These are phyloP conservation scores for Anorthoa munda DNA, from an alignment of 2,888 invertebrate genomes.

Conservation along the genomic window DNA sequence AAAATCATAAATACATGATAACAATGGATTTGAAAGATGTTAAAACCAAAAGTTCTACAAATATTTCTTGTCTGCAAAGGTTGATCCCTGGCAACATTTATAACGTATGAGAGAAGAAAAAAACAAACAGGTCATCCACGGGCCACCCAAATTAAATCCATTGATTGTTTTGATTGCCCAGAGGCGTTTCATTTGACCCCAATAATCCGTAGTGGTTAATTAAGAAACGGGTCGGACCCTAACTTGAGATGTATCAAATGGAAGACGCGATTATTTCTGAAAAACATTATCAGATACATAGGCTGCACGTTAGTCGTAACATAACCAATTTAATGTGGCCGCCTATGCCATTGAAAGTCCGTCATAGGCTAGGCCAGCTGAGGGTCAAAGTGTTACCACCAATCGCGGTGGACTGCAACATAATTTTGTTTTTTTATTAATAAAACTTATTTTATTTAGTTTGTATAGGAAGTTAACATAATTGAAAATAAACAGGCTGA, in stretches of 20 bases:
- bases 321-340: no score
- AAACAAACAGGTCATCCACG: not conserved
- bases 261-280: not conserved
- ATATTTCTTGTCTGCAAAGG: no score
- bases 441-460: not conserved
- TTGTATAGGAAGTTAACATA: not conserved
- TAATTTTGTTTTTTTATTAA: not conserved
- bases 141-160: constrained; percentile 17
- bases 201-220: constrained; percentile 26
- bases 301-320: no score
- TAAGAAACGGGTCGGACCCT: constrained; percentile 18
- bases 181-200: constrained; percentile 23
- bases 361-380: no score
- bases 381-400: no score
- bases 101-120: not conserved
- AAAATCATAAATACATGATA: no score
- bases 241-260: not conserved
- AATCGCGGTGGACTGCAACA: no score
- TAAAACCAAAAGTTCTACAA: no score
- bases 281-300: no score
- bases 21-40: no score
- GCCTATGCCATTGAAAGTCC: no score
- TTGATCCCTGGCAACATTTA: not conserved
- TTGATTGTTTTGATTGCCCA: constrained; percentile 7
- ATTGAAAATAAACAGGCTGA: not conserved